These are phyloP conservation scores for Megaceryle alcyon DNA, from an alignment of 2,797 vertebrate species.

Conservation along the genomic window DNA sequence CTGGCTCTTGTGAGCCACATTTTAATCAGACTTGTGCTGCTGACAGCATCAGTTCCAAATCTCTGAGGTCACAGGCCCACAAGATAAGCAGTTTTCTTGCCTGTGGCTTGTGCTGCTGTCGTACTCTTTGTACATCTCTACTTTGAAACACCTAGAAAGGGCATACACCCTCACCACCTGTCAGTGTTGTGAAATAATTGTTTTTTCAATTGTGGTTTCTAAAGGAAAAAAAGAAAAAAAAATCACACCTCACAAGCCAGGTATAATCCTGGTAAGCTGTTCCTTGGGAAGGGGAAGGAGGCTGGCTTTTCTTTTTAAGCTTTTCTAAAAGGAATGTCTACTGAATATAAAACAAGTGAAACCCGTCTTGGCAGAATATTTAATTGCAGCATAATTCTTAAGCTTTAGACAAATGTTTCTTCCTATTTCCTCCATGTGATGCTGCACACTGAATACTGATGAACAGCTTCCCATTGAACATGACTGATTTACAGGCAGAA, in stretches of 20 bases:
- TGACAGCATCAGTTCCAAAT: not conserved
- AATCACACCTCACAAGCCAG: not conserved
- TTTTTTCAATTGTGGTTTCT: not conserved
- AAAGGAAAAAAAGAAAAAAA: not conserved
- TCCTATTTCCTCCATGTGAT: not conserved
- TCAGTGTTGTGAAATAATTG: not conserved
- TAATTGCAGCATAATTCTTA: not conserved
- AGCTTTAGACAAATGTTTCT: not conserved
- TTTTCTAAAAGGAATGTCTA: not conserved
- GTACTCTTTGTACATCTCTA: not conserved
- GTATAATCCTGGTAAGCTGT: not conserved
- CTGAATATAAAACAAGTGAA: slow-evolving; percentile 1
- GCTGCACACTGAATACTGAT: not conserved
- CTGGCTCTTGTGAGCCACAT: not conserved
- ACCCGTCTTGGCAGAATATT: not conserved
- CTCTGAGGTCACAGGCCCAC: not conserved
- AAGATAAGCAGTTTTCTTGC: not conserved
- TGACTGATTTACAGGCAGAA: not conserved
- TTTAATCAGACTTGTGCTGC: not conserved
- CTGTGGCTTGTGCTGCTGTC: not conserved
- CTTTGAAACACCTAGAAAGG: not conserved
- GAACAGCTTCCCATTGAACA: not conserved
- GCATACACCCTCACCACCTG: not conserved
- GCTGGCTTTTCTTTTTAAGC: not conserved
- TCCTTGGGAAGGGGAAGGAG: not conserved